Percentiles rank a stretch among this genome's conserved stretches.
Evolutionary conservation across 2,888 invertebrate species (phyloP).

Genomic region (Idaea straminata): DNA sequence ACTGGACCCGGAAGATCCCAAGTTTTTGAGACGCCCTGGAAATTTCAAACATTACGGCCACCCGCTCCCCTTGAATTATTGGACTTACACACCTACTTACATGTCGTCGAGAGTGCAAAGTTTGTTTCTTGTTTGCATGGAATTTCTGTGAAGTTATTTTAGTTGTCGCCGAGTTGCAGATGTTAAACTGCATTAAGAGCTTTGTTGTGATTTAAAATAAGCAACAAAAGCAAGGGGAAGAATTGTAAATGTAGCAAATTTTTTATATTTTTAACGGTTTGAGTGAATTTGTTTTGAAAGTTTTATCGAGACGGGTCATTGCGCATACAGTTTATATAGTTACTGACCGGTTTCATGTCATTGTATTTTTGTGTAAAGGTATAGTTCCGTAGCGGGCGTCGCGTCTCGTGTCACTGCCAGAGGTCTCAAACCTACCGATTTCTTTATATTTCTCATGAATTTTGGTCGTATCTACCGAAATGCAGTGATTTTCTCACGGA

Average conservation of each 20-base stretch:
- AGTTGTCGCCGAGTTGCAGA: slow-evolving; percentile 33
- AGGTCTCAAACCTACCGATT: too few relatives aligned
- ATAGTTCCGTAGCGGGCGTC: too few relatives aligned
- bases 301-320: background rate
- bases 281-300: background rate
- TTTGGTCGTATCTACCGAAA: too few relatives aligned
- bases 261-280: slow-evolving; percentile 5
- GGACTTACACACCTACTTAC: slow-evolving; percentile 71
- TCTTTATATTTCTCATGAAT: too few relatives aligned
- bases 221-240: slow-evolving; percentile 6
- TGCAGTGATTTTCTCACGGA: too few relatives aligned
- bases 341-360: background rate
- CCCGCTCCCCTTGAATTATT: slow-evolving; percentile 70
- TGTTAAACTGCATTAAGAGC: slow-evolving; percentile 27
- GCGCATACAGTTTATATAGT: background rate
- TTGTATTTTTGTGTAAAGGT: background rate
- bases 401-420: too few relatives aligned
- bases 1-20: slow-evolving; percentile 55
- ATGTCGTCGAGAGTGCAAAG: slow-evolving; percentile 65
- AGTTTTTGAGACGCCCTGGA: slow-evolving; percentile 59
- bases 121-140: slow-evolving; percentile 67
- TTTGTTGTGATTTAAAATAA: slow-evolving; percentile 20
- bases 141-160: slow-evolving; percentile 50
- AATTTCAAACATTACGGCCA: slow-evolving; percentile 72
- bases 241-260: slow-evolving; percentile 6